These are phyloP conservation scores for Agrotis exclamationis DNA, from an alignment of 2,888 invertebrate genomes.

Conservation along the genomic window DNA sequence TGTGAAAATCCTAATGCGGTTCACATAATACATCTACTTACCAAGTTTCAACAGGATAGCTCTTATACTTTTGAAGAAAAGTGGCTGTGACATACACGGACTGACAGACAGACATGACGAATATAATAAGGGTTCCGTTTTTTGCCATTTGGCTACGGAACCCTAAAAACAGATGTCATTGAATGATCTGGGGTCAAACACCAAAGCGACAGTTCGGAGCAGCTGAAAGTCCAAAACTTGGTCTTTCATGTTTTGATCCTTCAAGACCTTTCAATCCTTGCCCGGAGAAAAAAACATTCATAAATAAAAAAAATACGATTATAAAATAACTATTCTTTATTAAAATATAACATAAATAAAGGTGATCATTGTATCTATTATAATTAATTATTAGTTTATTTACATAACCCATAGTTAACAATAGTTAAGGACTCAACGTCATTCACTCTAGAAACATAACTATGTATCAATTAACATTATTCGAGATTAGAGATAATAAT, in stretches of 20 bases:
- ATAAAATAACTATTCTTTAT: constrained; percentile 59
- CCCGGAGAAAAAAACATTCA: neutral
- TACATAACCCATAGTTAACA: constrained; percentile 50
- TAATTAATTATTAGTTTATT: constrained; percentile 41
- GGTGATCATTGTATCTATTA: constrained; percentile 42
- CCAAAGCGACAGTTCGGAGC: no score
- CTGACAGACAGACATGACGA: no score
- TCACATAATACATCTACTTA: no score
- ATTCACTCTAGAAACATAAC: constrained; percentile 39
- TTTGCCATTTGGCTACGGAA: no score
- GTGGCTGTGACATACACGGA: no score
- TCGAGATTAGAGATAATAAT: constrained; percentile 39
- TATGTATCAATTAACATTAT: constrained; percentile 51
- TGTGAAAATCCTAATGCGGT: no score
- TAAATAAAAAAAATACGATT: constrained; percentile 12
- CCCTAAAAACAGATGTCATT: neutral
- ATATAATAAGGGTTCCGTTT: no score
- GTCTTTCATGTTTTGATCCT: neutral
- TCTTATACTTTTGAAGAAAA: no score
- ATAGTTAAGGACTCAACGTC: constrained; percentile 41
- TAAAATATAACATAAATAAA: constrained; percentile 60
- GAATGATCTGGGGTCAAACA: neutral
- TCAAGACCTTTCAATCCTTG: neutral
- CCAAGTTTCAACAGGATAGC: no score
- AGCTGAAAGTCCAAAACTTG: neutral